phyloP scores from a whole-genome alignment of 2,113 vertebrate species.

The human (Homo sapiens) region GRCh38 chr4:16689501-16690000 shows the following conservation, averaged over 20 bases:
- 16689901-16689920: background rate
- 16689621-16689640: background rate
- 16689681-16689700: background rate
- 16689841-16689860: background rate
- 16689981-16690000: background rate
- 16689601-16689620: background rate
- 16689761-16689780: background rate
- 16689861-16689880: background rate
- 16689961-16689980: background rate
- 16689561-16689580: background rate
- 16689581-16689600: background rate
- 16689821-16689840: background rate
- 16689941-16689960: background rate
- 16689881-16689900: constrained; percentile 8
- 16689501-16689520: background rate
- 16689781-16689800: background rate
- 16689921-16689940: background rate
- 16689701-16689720: no score
- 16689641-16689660: background rate
- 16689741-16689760: background rate
- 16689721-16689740: background rate
- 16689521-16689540: background rate
- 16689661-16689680: background rate
- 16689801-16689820: background rate
- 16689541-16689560: background rate